These are phyloP conservation scores for Muricea muricata DNA, from an alignment of 92 coral and sea anemone species.

Conservation along the genomic window DNA sequence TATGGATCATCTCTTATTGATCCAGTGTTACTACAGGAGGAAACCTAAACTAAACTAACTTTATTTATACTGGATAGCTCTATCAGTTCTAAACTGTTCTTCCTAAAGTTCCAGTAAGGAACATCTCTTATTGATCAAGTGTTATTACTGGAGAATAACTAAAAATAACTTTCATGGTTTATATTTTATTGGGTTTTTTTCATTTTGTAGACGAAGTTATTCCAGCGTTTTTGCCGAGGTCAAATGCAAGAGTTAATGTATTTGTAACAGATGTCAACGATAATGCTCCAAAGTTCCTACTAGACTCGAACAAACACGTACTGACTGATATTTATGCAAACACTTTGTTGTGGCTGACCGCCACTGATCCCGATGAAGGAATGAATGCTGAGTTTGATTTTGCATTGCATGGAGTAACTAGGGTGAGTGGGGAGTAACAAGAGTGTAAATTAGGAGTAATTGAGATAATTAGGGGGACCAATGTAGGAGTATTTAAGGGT, in stretches of 20 bases:
- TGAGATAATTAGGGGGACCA: not conserved
- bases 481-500: not conserved
- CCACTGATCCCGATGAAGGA: constrained; percentile 82
- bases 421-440: constrained; percentile 57
- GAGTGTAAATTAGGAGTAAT: not conserved
- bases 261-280: constrained; percentile 80
- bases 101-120: no score
- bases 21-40: no score
- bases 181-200: no score
- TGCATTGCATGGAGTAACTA: constrained; percentile 75
- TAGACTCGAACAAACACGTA: constrained; percentile 57
- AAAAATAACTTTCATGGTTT: no score
- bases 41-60: no score
- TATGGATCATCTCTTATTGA: no score
- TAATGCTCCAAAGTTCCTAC: constrained; percentile 76
- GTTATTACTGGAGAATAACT: no score
- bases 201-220: constrained; percentile 64
- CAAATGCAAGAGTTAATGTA: constrained; percentile 78
- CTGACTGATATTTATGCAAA: constrained; percentile 53
- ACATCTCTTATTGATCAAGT: no score
- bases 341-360: constrained; percentile 65
- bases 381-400: constrained; percentile 80
- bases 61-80: no score
- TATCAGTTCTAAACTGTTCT: no score
- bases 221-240: constrained; percentile 46